Evolutionary conservation across 2,113 vertebrate genomes (phyloP).

Genomic region (Neomonachus schauinslandi): DNA sequence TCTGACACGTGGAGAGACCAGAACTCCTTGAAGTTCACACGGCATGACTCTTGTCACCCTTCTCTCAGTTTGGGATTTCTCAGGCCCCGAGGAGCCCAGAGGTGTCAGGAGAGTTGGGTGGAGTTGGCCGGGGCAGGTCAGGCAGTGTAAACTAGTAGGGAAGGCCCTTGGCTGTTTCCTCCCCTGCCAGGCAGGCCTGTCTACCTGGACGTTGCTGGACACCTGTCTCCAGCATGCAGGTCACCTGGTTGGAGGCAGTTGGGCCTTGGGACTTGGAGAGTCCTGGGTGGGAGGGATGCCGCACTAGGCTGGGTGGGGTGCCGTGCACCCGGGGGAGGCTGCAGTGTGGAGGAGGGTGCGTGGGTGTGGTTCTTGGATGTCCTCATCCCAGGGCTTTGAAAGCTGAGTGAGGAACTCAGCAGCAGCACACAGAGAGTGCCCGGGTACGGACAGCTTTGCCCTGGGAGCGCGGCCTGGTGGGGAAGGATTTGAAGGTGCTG

Average conservation of each 20-base stretch:
- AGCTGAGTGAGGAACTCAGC: neutral
- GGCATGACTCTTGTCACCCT: neutral
- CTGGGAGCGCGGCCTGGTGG: accelerated
- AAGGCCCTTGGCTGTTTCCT: neutral
- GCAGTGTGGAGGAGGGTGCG: too few species aligned
- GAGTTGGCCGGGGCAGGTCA: neutral
- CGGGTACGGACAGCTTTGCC: neutral
- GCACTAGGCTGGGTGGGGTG: neutral
- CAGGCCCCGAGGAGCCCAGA: neutral
- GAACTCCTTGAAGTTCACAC: neutral
- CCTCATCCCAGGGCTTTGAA: neutral
- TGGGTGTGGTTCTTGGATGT: accelerated
- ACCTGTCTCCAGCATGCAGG: neutral
- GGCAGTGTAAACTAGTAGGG: neutral
- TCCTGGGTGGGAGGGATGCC: neutral
- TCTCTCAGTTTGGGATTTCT: neutral
- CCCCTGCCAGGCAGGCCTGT: neutral
- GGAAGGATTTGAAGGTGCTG: neutral
- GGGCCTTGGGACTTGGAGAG: neutral
- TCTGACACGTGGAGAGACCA: neutral
- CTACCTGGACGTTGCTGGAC: neutral
- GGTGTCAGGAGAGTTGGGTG: neutral
- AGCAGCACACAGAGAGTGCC: accelerated
- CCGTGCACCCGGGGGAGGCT: accelerated
- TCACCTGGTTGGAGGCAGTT: neutral